Conservation (phyloP, 64 coral and sea anemone genomes). For the Acropora yongei region DNA sequence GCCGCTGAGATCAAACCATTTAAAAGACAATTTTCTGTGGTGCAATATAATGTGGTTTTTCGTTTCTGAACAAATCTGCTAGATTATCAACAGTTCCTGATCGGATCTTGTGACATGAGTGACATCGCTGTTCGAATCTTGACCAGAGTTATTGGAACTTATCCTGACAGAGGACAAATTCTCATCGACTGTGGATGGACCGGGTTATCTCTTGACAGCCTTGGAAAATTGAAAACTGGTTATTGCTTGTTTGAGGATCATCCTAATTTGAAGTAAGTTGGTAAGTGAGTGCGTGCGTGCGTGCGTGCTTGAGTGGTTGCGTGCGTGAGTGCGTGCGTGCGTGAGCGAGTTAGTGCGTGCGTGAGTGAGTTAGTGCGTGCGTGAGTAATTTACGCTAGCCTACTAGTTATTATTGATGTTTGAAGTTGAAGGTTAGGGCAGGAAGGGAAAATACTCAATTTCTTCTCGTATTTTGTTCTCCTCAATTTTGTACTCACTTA, state of each 20-base stretch:
- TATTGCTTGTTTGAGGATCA: constrained; percentile 79
- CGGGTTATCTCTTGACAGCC: constrained; percentile 74
- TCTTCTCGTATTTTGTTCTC: too few species aligned
- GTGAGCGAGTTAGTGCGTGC: too few species aligned
- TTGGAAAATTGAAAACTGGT: constrained; percentile 49
- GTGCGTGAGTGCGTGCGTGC: too few species aligned
- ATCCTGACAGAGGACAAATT: constrained; percentile 71
- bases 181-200: constrained; percentile 89
- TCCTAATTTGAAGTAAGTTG: constrained; percentile 79
- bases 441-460: too few species aligned
- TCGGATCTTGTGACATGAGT: constrained; percentile 66
- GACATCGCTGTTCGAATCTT: constrained; percentile 80
- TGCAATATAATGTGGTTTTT: neutral
- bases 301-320: too few species aligned
- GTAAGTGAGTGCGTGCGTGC: neutral
- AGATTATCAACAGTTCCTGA: constrained; percentile 80
- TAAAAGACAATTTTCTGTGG: too few species aligned
- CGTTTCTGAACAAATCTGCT: neutral
- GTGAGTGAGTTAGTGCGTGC: too few species aligned
- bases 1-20: too few species aligned
- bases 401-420: too few species aligned
- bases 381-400: too few species aligned
- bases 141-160: constrained; percentile 80
- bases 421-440: too few species aligned
- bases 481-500: too few species aligned